A percentile compares a stretch with the other conserved stretches of the same genome.
phyloP scores from a whole-genome alignment of 2,113 vertebrate genomes.

The Scortum barcoo region DNA sequence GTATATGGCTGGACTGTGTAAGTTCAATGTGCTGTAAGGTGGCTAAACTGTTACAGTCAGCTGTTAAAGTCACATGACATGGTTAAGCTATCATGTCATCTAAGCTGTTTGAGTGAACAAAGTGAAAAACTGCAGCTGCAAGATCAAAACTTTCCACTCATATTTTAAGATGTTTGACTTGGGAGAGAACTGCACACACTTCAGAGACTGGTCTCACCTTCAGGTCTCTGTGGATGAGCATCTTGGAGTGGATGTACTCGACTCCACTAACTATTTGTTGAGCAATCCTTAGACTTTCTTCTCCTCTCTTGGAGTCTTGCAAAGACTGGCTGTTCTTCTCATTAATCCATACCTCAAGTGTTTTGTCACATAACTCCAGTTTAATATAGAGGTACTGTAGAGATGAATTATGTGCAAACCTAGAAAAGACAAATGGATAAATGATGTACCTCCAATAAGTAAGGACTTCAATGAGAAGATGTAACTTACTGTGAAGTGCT shows the following conservation, averaged over 20 bases:
- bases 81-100: too few species aligned
- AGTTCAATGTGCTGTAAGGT: too few species aligned
- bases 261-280: slow-evolving; percentile 77
- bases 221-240: slow-evolving; percentile 83
- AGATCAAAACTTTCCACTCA: too few species aligned
- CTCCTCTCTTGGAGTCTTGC: slow-evolving; percentile 48
- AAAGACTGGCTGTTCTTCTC: slow-evolving; percentile 63
- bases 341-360: slow-evolving; percentile 78
- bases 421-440: slow-evolving; percentile 29
- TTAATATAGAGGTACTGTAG: slow-evolving; percentile 81
- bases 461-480: not conserved
- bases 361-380: slow-evolving; percentile 84
- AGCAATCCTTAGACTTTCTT: slow-evolving; percentile 59
- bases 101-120: too few species aligned
- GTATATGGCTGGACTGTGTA: too few species aligned
- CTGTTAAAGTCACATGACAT: too few species aligned
- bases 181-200: not conserved
- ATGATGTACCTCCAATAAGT: not conserved
- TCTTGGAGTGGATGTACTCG: slow-evolving; percentile 76
- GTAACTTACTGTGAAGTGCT: slow-evolving; percentile 75
- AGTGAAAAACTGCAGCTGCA: too few species aligned
- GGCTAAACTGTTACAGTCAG: too few species aligned
- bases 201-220: slow-evolving; percentile 71
- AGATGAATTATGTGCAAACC: slow-evolving; percentile 47
- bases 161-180: too few species aligned